Percentiles rank a stretch among this genome's conserved stretches.
Evolutionary conservation across 2,888 invertebrate genomes (phyloP).

Genomic region (Chorisops tibialis): DNA sequence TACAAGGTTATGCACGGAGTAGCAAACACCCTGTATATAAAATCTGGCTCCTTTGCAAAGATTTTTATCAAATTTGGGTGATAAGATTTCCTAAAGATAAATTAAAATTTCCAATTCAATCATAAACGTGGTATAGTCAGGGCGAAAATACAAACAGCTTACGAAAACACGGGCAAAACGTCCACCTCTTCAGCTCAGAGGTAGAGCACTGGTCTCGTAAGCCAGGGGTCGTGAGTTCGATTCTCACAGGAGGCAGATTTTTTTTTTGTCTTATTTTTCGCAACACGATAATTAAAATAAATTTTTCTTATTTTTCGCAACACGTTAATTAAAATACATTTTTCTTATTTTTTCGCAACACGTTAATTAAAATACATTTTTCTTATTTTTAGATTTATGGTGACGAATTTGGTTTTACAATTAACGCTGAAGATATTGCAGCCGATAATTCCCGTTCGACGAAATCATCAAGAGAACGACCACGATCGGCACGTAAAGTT

Average conservation of each 20-base stretch:
- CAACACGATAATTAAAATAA: not conserved
- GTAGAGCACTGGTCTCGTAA: slow-evolving; percentile 36
- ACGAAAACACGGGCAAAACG: not conserved
- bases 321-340: not conserved
- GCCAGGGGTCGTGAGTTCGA: slow-evolving; percentile 36
- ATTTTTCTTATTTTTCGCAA: not conserved
- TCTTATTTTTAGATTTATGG: slow-evolving; percentile 66
- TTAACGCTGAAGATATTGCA: slow-evolving; percentile 56
- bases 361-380: not conserved
- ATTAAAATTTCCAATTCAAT: no score
- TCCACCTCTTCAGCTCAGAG: slow-evolving; percentile 35
- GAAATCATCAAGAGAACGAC: slow-evolving; percentile 41
- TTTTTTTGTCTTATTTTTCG: not conserved
- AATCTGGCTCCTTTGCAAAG: no score
- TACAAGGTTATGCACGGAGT: no score
- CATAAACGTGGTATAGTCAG: not conserved
- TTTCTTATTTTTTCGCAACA: not conserved
- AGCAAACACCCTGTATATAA: no score
- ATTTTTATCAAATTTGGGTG: no score
- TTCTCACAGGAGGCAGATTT: slow-evolving; percentile 34
- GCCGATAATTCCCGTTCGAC: slow-evolving; percentile 52
- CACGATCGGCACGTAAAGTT: slow-evolving; percentile 63
- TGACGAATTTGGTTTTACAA: slow-evolving; percentile 72
- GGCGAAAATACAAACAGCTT: not conserved
- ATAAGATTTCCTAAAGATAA: no score